A percentile compares a stretch with the other conserved stretches of the same genome.
Conservation (phyloP, 2,888 invertebrate species). For the Drosophila meridiana region DNA sequence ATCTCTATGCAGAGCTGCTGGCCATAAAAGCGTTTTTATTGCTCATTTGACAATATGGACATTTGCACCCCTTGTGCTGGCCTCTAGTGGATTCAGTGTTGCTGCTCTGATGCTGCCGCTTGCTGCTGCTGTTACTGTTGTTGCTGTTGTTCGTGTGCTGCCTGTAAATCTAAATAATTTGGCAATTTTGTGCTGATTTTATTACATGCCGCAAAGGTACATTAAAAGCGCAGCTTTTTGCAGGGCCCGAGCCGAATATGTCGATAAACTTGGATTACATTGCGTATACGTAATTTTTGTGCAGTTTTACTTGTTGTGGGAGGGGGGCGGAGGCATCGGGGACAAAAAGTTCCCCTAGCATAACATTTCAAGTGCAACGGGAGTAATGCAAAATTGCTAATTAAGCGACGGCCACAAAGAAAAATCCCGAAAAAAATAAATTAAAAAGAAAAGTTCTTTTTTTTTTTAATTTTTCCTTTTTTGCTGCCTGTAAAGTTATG, state of each 20-base stretch:
- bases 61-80: slow-evolving; percentile 16
- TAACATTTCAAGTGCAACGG: slow-evolving; percentile 20
- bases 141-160: slow-evolving; percentile 35
- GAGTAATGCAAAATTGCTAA: slow-evolving; percentile 37
- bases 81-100: slow-evolving; percentile 6
- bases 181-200: slow-evolving; percentile 80
- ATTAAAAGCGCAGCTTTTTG: slow-evolving; percentile 57
- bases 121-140: slow-evolving; percentile 16
- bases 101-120: background rate
- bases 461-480: background rate
- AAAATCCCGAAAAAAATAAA: slow-evolving; percentile 20
- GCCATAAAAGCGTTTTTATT: slow-evolving; percentile 78
- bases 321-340: background rate
- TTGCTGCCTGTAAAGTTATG: slow-evolving; percentile 51
- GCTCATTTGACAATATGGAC: slow-evolving; percentile 81
- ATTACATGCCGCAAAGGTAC: slow-evolving; percentile 71
- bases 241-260: slow-evolving; percentile 15
- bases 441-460: slow-evolving; percentile 18
- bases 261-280: slow-evolving; percentile 63
- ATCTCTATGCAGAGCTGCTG: slow-evolving; percentile 36
- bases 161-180: slow-evolving; percentile 80
- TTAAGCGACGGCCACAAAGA: slow-evolving; percentile 42
- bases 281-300: slow-evolving; percentile 36
- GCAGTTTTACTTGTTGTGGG: background rate
- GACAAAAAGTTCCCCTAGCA: slow-evolving; percentile 7